A percentile compares a stretch with the other conserved stretches of the same genome.
Conservation (phyloP, 1,140 invertebrate genomes). For the Physella acuta region DNA sequence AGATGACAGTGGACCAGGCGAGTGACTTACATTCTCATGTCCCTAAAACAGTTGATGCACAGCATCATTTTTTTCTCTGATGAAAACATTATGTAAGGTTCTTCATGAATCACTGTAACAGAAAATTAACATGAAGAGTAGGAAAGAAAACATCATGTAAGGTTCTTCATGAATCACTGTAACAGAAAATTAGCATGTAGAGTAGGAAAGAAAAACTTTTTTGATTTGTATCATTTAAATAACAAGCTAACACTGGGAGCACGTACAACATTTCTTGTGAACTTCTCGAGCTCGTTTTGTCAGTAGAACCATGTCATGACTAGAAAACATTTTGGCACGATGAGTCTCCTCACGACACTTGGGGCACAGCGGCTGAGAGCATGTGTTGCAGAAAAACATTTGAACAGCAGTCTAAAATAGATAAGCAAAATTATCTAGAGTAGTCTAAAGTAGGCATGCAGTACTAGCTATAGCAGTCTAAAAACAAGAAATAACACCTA, state of each 20-base stretch:
- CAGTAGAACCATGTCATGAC: slow-evolving; percentile 45
- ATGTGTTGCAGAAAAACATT: slow-evolving; percentile 54
- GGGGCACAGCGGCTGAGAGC: slow-evolving; percentile 44
- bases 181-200: slow-evolving; percentile 31
- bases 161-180: slow-evolving; percentile 51
- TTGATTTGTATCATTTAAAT: slow-evolving; percentile 43
- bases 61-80: slow-evolving; percentile 55
- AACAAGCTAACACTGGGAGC: background rate
- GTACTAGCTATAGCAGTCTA: too few relatives aligned
- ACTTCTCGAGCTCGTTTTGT: slow-evolving; percentile 47
- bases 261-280: slow-evolving; percentile 49
- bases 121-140: slow-evolving; percentile 10
- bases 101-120: slow-evolving; percentile 47
- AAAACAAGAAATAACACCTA: too few relatives aligned
- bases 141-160: slow-evolving; percentile 51
- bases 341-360: slow-evolving; percentile 47
- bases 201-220: slow-evolving; percentile 46
- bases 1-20: too few relatives aligned
- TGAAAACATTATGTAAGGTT: slow-evolving; percentile 55
- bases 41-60: slow-evolving; percentile 56
- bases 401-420: slow-evolving; percentile 32
- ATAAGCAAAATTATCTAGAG: too few relatives aligned
- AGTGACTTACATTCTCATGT: slow-evolving; percentile 58
- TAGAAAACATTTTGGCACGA: slow-evolving; percentile 47
- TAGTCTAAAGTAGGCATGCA: too few relatives aligned